phyloP scores from a whole-genome alignment of 2,888 invertebrate genomes.

The Amaurobius ferox region DNA sequence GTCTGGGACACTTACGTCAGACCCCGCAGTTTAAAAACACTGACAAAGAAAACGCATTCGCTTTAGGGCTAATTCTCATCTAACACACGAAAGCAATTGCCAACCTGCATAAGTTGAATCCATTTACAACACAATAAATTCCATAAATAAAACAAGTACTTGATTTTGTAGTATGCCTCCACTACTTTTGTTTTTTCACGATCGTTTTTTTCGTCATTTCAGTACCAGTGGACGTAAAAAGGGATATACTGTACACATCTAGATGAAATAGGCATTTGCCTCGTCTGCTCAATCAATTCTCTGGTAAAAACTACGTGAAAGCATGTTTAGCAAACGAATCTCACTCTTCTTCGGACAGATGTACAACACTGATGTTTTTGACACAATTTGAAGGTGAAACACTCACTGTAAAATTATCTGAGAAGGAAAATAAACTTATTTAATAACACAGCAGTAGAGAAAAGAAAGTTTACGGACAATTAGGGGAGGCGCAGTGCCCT shows the following conservation, averaged over 20 bases:
- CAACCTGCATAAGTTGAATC: conserved; percentile 35
- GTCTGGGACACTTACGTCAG: conserved; percentile 29
- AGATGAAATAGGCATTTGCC: conserved; percentile 59
- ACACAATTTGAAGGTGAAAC: background rate
- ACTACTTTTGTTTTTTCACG: conserved; percentile 13
- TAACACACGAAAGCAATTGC: conserved; percentile 42
- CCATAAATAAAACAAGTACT: conserved; percentile 51
- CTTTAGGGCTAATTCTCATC: conserved; percentile 27
- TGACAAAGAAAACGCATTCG: conserved; percentile 29
- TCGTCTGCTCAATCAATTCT: conserved; percentile 42
- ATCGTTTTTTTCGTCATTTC: conserved; percentile 33
- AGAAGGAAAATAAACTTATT: too few relatives aligned
- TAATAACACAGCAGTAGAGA: too few relatives aligned
- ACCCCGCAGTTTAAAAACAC: conserved; percentile 60
- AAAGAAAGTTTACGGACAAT: too few relatives aligned
- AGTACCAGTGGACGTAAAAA: conserved; percentile 66
- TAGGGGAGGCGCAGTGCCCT: too few relatives aligned
- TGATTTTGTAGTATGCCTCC: conserved; percentile 29
- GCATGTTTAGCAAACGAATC: background rate
- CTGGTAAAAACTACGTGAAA: conserved; percentile 43
- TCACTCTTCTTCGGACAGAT: conserved; percentile 21
- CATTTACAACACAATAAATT: conserved; percentile 53
- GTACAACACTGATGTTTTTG: conserved; percentile 31
- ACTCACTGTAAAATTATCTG: too few relatives aligned
- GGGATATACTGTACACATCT: conserved; percentile 61